Evolutionary conservation across 2,113 vertebrate species (phyloP), one percentile per base, ranked within the genome.

Genomic region (Ceuthmochares aereus): DNA sequence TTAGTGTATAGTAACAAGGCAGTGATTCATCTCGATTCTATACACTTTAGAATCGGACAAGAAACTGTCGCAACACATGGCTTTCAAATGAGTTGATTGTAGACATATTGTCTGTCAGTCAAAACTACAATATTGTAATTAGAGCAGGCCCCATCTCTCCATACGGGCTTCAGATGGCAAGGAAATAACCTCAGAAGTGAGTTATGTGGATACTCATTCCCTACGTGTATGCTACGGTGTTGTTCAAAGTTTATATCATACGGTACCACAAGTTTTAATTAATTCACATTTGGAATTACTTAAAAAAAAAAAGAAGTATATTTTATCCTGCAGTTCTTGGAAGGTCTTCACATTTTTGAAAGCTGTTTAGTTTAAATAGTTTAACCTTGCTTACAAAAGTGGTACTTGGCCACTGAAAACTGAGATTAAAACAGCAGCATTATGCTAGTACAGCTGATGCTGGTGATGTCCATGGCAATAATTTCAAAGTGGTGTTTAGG

Each of bases 31-130:
- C 95, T 92, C 7, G 1, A 42, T 81, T 81, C 76, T 64, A 40
- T 84, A 51, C 45, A 3, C 63, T 56, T 6, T 22, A 36, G 93
- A 95, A 77, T 88, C 26, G 91, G 96, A 95, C 92, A 91, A 91
- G 93, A 76, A 89, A 81, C 80, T 94, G 87, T 90, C 2, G 22
- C 89, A 97, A 78, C 95, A 97, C 96, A 97, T 91, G 87, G 95
- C 95, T 95, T 49, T 96, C 69, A 62, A 78, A 63, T 59, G 74
- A 96, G 93, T 90, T 95, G 91, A 97, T 92, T 92, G 93, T 93
- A 94, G 91, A 95, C 93, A 95, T 95, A 96, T 96, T 96, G 95
- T 96, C 94, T 90, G 91, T 93, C 95, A 96, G 91, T 94, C 91
- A 96, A 93, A 94, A 95, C 83, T 88, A 92, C 91, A 93, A 96